Conservation (phyloP, 2,113 vertebrate species). For the Gasterosteus nipponicus region DNA sequence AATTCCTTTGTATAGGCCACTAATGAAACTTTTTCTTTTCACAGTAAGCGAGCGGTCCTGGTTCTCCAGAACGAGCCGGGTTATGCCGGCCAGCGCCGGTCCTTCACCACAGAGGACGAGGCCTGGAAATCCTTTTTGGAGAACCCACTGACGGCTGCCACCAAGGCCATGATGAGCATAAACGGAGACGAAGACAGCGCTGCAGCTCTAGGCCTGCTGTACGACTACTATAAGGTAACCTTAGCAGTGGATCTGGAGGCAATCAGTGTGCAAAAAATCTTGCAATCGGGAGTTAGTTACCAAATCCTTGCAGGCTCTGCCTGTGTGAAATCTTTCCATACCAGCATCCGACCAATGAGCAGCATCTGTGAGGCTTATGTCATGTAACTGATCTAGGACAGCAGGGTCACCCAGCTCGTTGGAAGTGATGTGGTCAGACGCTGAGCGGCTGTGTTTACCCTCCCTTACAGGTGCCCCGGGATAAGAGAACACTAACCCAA, state of each 20-base stretch:
- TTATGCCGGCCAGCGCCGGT: conserved; percentile 89
- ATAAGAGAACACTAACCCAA: conserved; percentile 89
- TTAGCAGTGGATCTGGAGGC: not conserved
- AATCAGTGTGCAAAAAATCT: not conserved
- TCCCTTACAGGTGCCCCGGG: conserved; percentile 90
- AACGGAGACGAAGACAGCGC: conserved; percentile 98
- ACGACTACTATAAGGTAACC: conserved; percentile 98
- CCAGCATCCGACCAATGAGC: conserved; percentile 5
- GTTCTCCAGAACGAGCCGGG: conserved; percentile 95
- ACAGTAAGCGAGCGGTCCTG: conserved; percentile 94
- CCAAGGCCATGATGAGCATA: conserved; percentile 99
- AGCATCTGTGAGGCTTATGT: conserved; percentile 59
- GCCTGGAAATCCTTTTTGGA: conserved; percentile 99
- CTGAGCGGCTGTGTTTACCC: conserved; percentile 82
- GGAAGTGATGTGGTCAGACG: conserved; percentile 80
- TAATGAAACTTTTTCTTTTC: conserved; percentile 27
- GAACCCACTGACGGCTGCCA: conserved; percentile 97
- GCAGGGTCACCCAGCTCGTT: conserved; percentile 46
- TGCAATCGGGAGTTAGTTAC: not conserved
- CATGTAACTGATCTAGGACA: conserved; percentile 67
- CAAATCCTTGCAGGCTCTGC: conserved; percentile 12
- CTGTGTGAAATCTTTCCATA: not conserved
- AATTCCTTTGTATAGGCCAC: not conserved
- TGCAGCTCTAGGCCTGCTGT: conserved; percentile 92
- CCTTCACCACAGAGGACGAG: conserved; percentile 95